Evolutionary conservation across 2,888 invertebrate species (phyloP), one percentile per base, ranked within the genome.

Genomic region (Zhuqinia jingwanae): DNA sequence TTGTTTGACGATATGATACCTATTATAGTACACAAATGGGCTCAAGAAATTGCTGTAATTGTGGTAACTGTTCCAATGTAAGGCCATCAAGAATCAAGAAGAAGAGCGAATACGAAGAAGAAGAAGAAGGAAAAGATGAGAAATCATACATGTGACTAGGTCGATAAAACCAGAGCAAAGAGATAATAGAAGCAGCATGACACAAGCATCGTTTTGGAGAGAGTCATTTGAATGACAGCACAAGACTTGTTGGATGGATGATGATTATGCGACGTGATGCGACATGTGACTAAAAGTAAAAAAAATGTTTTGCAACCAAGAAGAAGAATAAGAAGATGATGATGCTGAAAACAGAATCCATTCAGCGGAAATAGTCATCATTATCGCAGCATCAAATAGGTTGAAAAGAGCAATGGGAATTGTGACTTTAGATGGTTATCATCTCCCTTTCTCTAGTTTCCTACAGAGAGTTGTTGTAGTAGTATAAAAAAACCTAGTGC

Each of bases 151-250:
- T 2, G 30, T 30, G 63, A 56, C 42, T 22, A 13, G 47, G 45
- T 8, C 47, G 45, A 50, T 75, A 75, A 75, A 15, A 53, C 20
- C 50, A 56, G 45, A 50, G 58, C 25, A n/a, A n/a, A n/a, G n/a
- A n/a, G n/a, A n/a, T n/a, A n/a, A n/a, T n/a, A n/a, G n/a, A n/a
- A n/a, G n/a, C n/a, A n/a, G n/a, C n/a, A n/a, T n/a, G n/a, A n/a
- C n/a, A n/a, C n/a, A n/a, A n/a, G n/a, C 20, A 20, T 17, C 22
- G 22, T 20, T 15, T 60, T 56, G n/a, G n/a, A n/a, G n/a, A n/a
- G n/a, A n/a, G n/a, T n/a, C n/a, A n/a, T 70, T 42, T 70, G 70
- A 70, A 70, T 70, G 70, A 70, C 73, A 73, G 47, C n/a, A n/a
- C n/a, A n/a, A n/a, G n/a, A 27, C 53, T 50, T 70, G 42, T 70